Conservation (phyloP, 2,888 invertebrate genomes). For the Idaea straminata region DNA sequence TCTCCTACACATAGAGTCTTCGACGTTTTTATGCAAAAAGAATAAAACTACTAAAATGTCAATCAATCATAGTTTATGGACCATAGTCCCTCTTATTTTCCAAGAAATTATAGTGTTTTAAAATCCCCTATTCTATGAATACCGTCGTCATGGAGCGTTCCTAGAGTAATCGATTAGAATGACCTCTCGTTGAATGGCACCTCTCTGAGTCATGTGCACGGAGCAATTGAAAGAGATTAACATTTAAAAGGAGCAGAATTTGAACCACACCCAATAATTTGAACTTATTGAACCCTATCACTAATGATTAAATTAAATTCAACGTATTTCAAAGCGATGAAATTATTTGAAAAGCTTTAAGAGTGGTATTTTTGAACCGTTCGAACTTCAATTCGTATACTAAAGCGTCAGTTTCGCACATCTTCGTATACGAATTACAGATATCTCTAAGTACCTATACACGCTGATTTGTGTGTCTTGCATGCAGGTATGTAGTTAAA, state of each 20-base stretch:
- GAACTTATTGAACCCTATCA: no score
- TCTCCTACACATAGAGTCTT: no score
- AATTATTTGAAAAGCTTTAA: no score
- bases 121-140: neutral
- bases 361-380: no score
- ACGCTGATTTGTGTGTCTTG: neutral
- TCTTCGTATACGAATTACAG: neutral
- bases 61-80: neutral
- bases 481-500: neutral
- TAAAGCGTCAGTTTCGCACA: neutral
- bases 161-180: neutral
- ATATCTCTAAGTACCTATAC: neutral
- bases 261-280: no score
- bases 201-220: neutral
- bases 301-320: no score
- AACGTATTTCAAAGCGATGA: no score
- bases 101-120: neutral
- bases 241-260: no score
- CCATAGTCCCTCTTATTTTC: neutral
- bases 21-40: neutral
- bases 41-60: neutral
- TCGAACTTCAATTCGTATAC: no score
- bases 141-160: neutral
- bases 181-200: neutral
- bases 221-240: no score